Percentiles rank a stretch among this genome's conserved stretches.
Conservation (phyloP, 1,140 invertebrate genomes). For the Dolichoris vasculosae region DNA sequence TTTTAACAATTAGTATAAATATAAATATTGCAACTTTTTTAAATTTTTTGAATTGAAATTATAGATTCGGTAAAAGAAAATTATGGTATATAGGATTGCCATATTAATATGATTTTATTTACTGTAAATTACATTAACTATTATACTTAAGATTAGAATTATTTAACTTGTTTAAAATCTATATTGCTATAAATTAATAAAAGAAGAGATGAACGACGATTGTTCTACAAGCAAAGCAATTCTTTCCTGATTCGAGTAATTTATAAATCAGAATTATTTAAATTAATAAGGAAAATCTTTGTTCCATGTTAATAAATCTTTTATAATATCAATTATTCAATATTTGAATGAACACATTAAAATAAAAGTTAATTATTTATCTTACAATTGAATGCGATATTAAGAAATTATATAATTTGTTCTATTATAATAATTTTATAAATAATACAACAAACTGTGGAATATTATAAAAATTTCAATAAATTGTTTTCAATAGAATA, state of each 20-base stretch:
- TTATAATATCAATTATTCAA: background rate
- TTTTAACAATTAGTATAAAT: background rate
- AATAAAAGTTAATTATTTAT: constrained; percentile 1
- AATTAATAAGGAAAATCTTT: background rate
- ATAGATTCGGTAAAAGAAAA: background rate
- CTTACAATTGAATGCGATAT: background rate
- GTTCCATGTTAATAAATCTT: constrained; percentile 1
- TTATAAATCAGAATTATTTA: background rate
- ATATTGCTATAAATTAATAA: background rate
- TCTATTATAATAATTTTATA: background rate
- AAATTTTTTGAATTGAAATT: background rate
- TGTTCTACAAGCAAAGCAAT: background rate
- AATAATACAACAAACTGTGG: no score
- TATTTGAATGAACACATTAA: background rate
- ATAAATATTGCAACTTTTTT: background rate
- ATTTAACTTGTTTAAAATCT: background rate
- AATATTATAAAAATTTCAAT: no score
- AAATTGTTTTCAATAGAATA: no score
- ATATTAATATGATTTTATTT: no score
- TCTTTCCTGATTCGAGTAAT: background rate
- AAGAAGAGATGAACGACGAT: constrained; percentile 5
- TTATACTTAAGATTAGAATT: background rate
- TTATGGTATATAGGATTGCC: no score
- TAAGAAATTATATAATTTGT: no score
- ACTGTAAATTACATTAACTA: no score